These are phyloP conservation scores for Hystrix cristata DNA, from an alignment of 2,113 vertebrate species.

Conservation along the genomic window DNA sequence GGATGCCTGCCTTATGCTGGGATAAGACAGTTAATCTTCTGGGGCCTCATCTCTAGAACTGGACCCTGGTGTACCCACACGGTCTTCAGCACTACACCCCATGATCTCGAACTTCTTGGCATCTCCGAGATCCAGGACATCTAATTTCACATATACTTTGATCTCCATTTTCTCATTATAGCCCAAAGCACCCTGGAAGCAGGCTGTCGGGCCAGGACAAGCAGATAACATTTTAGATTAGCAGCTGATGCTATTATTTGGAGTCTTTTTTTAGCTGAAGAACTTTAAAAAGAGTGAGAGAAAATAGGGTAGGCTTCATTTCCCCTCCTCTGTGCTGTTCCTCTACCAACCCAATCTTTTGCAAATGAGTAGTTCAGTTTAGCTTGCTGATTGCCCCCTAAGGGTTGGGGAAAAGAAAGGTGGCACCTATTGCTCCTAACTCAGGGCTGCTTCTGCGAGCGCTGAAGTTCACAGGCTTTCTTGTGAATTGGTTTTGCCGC, in stretches of 20 bases:
- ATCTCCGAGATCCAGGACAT: neutral
- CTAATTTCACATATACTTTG: constrained; percentile 22
- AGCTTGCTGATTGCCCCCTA: neutral
- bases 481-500: neutral
- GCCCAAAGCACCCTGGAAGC: constrained; percentile 19
- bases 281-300: constrained; percentile 62
- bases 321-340: constrained; percentile 50
- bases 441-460: neutral
- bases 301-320: constrained; percentile 74
- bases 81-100: neutral
- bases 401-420: neutral
- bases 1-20: neutral
- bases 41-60: constrained; percentile 69
- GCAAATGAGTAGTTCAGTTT: constrained; percentile 65
- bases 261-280: constrained; percentile 74
- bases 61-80: neutral
- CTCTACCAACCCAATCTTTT: constrained; percentile 50
- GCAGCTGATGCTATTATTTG: constrained; percentile 67
- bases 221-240: constrained; percentile 61
- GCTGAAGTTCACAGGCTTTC: neutral
- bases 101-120: neutral
- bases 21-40: constrained; percentile 68
- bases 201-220: constrained; percentile 11
- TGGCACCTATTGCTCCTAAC: neutral
- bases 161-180: neutral